phyloP scores from a whole-genome alignment of 2,113 vertebrate species.

The Microcebus ravelobensis region DNA sequence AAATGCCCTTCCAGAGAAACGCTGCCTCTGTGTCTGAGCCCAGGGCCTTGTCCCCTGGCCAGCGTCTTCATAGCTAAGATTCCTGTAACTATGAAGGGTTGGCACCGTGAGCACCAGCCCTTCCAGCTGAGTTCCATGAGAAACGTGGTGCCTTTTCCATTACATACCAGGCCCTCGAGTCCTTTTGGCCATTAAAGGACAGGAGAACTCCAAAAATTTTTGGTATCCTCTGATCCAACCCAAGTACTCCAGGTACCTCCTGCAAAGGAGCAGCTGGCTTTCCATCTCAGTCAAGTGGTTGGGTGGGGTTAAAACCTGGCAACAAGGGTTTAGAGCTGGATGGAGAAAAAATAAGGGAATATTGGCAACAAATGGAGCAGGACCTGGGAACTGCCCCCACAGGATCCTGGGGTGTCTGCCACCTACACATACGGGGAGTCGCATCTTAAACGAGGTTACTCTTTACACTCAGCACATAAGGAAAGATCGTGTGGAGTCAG shows the following conservation, averaged over 20 bases:
- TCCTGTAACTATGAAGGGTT: background rate
- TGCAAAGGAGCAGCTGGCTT: background rate
- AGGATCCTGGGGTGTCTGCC: too few relatives aligned
- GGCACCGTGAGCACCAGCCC: accelerated
- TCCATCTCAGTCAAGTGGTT: background rate
- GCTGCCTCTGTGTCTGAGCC: slow-evolving; percentile 28
- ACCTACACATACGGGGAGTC: too few relatives aligned
- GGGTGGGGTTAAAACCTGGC: background rate
- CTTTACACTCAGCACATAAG: background rate
- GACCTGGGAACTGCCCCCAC: background rate
- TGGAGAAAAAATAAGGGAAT: background rate
- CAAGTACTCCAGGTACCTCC: background rate
- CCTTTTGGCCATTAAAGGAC: background rate
- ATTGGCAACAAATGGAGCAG: background rate
- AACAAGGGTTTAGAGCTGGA: background rate
- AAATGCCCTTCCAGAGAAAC: slow-evolving; percentile 61
- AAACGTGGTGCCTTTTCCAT: background rate
- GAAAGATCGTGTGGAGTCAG: background rate
- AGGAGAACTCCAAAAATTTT: background rate
- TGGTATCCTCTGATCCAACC: background rate
- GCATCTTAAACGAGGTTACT: background rate
- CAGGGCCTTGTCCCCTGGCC: slow-evolving; percentile 5
- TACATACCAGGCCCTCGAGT: background rate
- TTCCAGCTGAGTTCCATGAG: background rate
- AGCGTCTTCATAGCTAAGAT: slow-evolving; percentile 48